Evolutionary conservation across 2,797 vertebrate genomes (phyloP), one percentile per base, ranked within the genome.

Genomic region (Myotis vivesi): DNA sequence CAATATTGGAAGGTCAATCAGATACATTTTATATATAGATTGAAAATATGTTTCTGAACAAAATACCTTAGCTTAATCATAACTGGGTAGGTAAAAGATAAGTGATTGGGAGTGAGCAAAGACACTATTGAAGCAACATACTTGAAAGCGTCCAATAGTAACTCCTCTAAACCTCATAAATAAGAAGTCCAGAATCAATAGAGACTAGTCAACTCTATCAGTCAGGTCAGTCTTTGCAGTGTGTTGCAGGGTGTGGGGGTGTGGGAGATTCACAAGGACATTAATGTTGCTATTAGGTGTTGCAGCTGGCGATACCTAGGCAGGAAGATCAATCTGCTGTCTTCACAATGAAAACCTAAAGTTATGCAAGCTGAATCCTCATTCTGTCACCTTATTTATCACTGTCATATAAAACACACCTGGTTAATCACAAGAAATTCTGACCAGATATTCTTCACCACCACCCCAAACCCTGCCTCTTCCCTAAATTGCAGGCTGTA

Each of bases 391-490:
- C 30, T 76, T 84, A 64, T 84, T 92, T 25, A 15, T 79, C n/a
- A 55, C 33, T 85, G 38, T 81, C 73, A 69, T 23, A 51, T n/a
- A 41, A 20, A 64, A 85, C 25, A 95, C 23, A 85, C 13, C 38
- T 73, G 53, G 36, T 77, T 88, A 95, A 86, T 68, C 46, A 85
- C 38, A 73, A 89, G 5, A 41, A 16, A 64, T 95, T 89, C 86
- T 72, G 44, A 64, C 55, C 36, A 88, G 62, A 46, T 3, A 92
- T 85, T 12, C 20, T 89, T 95, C 16, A 57, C 23, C 30, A 72
- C 64, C 46, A 79, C 4, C 30, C 13, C 13, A 71, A 17, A 69
- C 20, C 15, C 22, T 76, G 22, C 33, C 8, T 51, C 20, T 41
- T 15, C 28, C 11, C 16, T 57, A 83, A 83, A 72, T 23, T 72